Evolutionary conservation across 35 echinoderm and acorn worm species (phyloP).

Genomic region (Nesometra sesokonis): DNA sequence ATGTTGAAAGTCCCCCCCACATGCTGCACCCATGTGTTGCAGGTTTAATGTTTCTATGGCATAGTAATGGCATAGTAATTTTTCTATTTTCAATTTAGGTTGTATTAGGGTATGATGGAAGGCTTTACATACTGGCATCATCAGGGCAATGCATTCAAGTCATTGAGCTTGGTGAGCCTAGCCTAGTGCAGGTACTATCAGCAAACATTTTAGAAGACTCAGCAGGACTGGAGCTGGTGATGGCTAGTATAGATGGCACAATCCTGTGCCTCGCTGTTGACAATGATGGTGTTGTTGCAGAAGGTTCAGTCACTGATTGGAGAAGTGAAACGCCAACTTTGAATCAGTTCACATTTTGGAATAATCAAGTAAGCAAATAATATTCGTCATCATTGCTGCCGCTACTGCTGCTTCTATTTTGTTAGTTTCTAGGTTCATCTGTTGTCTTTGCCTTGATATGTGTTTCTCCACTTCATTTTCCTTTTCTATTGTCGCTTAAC

Average conservation of each 20-base stretch:
- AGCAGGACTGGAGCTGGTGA: slow-evolving; percentile 39
- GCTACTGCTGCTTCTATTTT: no score
- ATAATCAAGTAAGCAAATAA: slow-evolving; percentile 13
- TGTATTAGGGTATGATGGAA: slow-evolving; percentile 33
- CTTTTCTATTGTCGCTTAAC: no score
- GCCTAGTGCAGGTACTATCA: slow-evolving; percentile 24
- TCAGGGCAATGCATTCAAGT: slow-evolving; percentile 32
- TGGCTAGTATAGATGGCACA: slow-evolving; percentile 48
- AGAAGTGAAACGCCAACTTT: slow-evolving; percentile 14
- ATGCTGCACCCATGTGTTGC: no score
- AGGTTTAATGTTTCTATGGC: no score
- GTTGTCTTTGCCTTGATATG: no score
- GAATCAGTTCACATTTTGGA: slow-evolving; percentile 36
- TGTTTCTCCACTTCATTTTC: no score
- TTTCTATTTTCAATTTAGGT: slow-evolving; percentile 17
- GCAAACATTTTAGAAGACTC: slow-evolving; percentile 35
- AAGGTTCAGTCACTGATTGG: background rate
- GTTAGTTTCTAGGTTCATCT: no score
- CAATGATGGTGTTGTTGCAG: background rate
- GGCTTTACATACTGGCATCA: slow-evolving; percentile 37
- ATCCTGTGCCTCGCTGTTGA: slow-evolving; percentile 19
- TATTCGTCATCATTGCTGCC: background rate
- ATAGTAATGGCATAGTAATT: no score
- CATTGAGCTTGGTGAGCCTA: slow-evolving; percentile 35
- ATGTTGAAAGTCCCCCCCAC: no score